phyloP scores from a whole-genome alignment of 2,797 vertebrate genomes.

The Syncerus caffer region DNA sequence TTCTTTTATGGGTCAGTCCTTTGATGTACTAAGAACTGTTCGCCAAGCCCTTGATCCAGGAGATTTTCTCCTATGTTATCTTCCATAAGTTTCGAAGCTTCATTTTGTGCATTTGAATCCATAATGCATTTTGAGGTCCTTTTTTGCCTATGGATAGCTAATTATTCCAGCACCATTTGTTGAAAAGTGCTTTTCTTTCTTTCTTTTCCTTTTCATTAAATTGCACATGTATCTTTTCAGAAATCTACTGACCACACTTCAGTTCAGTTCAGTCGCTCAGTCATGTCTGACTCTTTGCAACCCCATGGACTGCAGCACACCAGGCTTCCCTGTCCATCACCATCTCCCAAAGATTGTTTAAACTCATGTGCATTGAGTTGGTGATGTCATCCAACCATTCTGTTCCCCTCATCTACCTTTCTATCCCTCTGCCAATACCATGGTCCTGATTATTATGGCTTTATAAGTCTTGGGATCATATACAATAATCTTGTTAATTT shows the following conservation, averaged over 20 bases:
- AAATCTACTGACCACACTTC: background rate
- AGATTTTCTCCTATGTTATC: background rate
- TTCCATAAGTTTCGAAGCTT: background rate
- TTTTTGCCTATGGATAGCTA: background rate
- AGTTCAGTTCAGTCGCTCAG: background rate
- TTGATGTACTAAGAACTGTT: background rate
- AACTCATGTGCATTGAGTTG: background rate
- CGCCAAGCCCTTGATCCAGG: background rate
- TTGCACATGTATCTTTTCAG: background rate
- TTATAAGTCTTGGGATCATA: background rate
- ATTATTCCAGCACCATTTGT: background rate
- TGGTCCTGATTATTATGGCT: background rate
- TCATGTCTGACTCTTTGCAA: background rate
- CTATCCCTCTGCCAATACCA: background rate
- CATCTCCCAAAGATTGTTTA: background rate
- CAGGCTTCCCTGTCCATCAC: background rate
- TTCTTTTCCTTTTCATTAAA: background rate
- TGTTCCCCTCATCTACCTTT: background rate
- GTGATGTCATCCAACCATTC: background rate
- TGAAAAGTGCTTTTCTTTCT: background rate
- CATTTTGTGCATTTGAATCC: background rate
- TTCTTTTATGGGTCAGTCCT: background rate
- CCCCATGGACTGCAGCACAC: background rate
- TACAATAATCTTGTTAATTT: background rate
- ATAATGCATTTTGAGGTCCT: background rate